Evolutionary conservation across 2,888 invertebrate genomes (phyloP).

Genomic region (Thyatira batis): DNA sequence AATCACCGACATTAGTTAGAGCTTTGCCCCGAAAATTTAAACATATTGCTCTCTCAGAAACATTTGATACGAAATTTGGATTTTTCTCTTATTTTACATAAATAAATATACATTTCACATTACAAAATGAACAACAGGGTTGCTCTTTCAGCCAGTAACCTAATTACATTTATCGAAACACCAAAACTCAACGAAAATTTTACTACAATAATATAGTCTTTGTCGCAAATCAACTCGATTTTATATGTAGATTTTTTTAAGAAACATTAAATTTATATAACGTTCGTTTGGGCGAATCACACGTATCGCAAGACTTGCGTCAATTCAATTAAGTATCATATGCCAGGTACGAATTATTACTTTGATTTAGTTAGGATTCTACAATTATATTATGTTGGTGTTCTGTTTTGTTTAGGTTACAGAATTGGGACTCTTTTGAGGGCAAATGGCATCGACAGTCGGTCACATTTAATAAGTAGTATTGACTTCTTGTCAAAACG

Average conservation of each 20-base stretch:
- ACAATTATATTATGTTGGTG: background rate
- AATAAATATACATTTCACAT: constrained; percentile 1
- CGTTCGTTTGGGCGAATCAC: background rate
- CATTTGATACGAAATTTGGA: constrained; percentile 17
- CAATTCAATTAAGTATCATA: background rate
- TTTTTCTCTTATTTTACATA: constrained; percentile 1
- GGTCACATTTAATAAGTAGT: too few species aligned
- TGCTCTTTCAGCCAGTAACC: background rate
- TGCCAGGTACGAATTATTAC: background rate
- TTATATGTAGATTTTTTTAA: constrained; percentile 1
- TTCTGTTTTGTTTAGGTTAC: too few species aligned
- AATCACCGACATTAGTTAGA: constrained; percentile 27
- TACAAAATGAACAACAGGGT: background rate
- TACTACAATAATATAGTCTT: constrained; percentile 26
- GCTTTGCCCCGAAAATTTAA: constrained; percentile 45
- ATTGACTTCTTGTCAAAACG: too few species aligned
- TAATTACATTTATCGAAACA: background rate
- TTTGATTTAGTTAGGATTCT: background rate
- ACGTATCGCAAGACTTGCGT: background rate
- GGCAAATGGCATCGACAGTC: too few species aligned
- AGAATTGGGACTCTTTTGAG: too few species aligned
- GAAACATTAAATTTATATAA: background rate
- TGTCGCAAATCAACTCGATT: constrained; percentile 32
- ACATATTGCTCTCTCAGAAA: constrained; percentile 35
- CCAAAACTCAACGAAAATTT: constrained; percentile 12